These are phyloP conservation scores for Gephyroberyx darwinii DNA, from an alignment of 2,797 vertebrate species.

Conservation along the genomic window DNA sequence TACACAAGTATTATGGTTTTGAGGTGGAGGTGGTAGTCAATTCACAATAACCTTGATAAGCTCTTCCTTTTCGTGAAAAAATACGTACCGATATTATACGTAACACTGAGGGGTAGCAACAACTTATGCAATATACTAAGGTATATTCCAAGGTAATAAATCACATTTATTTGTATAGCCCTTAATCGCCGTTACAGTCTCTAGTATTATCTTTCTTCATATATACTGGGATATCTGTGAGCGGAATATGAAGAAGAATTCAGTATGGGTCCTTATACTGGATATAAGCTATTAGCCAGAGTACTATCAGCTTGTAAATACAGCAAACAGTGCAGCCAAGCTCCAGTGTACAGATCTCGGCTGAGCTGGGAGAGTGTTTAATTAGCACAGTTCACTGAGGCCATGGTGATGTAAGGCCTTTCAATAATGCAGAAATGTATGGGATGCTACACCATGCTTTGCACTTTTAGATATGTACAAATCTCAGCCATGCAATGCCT, in stretches of 20 bases:
- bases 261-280: too few species aligned
- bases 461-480: neutral
- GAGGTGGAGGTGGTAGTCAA: too few species aligned
- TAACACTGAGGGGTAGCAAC: neutral
- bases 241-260: too few species aligned
- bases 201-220: conserved; percentile 10
- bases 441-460: neutral
- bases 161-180: too few species aligned
- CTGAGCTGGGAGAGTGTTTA: neutral
- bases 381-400: conserved; percentile 31
- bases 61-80: neutral
- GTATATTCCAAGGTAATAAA: neutral
- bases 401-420: conserved; percentile 31
- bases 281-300: too few species aligned
- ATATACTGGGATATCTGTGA: too few species aligned
- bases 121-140: neutral
- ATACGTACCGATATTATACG: neutral
- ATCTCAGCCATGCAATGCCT: conserved; percentile 23
- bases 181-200: too few species aligned
- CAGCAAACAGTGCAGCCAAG: too few species aligned
- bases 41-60: neutral
- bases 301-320: too few species aligned
- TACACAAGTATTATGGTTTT: too few species aligned
- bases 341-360: too few species aligned
- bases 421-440: conserved; percentile 51